Evolutionary conservation across 2,113 vertebrate genomes (phyloP).

Genomic region (Typhlomys cinereus): DNA sequence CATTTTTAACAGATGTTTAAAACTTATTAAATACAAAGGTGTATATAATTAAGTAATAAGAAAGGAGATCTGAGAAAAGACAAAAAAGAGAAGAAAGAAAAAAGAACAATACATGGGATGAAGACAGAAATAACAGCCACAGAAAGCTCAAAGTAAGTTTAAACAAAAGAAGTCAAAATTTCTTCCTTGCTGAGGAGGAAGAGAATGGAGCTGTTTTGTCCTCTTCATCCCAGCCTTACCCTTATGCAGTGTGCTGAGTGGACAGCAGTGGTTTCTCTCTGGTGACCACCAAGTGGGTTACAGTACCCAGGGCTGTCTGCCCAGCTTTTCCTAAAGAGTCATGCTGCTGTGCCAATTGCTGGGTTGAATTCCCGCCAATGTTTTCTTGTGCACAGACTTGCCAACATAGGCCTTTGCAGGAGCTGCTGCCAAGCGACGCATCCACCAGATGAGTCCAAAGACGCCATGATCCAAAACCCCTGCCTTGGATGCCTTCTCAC

Average conservation of each 20-base stretch:
- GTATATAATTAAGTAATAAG: no score
- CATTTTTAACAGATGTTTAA: no score
- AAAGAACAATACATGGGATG: neutral
- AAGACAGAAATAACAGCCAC: neutral
- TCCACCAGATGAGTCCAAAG: neutral
- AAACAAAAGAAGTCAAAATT: neutral
- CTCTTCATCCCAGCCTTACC: neutral
- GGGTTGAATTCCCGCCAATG: neutral
- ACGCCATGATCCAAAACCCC: neutral
- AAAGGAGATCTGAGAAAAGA: neutral
- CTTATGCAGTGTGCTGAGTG: neutral
- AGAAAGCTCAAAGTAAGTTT: neutral
- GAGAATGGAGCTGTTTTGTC: neutral
- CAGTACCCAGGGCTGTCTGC: neutral
- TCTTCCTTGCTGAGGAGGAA: neutral
- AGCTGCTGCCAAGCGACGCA: neutral
- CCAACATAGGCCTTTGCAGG: no score
- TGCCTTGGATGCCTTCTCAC: neutral
- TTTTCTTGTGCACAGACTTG: neutral
- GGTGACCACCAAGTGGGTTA: no score
- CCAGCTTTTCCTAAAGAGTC: no score
- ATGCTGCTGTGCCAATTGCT: neutral
- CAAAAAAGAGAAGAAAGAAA: neutral
- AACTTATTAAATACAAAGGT: no score
- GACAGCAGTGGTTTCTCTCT: neutral